A percentile compares a stretch with the other conserved stretches of the same genome.
phyloP scores from a whole-genome alignment of 2,797 vertebrate species.

The Echiichthys vipera region DNA sequence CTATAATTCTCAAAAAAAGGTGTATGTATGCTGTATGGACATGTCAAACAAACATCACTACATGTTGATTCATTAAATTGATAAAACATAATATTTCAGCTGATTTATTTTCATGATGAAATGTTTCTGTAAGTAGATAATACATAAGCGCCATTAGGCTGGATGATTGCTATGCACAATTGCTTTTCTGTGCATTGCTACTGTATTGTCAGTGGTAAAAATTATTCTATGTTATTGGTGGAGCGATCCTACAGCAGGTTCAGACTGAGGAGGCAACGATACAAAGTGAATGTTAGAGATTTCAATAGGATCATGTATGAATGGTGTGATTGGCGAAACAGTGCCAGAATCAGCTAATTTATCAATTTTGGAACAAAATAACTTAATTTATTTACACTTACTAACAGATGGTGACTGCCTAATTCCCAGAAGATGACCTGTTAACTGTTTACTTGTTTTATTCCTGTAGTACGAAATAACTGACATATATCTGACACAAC shows the following conservation, averaged over 20 bases:
- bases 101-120: background rate
- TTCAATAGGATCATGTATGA: too few species aligned
- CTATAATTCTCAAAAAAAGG: background rate
- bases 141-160: background rate
- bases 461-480: slow-evolving; percentile 2
- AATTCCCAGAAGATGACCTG: background rate
- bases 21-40: background rate
- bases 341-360: background rate
- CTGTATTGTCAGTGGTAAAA: background rate
- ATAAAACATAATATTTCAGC: background rate
- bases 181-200: background rate
- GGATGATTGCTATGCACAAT: background rate
- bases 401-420: background rate
- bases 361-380: slow-evolving; percentile 7
- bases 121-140: background rate
- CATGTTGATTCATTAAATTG: background rate
- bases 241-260: background rate
- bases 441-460: background rate
- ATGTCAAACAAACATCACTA: background rate
- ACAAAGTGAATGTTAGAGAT: background rate
- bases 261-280: background rate
- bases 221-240: background rate
- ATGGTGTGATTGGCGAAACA: background rate
- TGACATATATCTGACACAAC: slow-evolving; percentile 23
- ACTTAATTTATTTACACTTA: background rate